Evolutionary conservation across 2,797 vertebrate species (phyloP).

Genomic region (Urophycis tenuis): DNA sequence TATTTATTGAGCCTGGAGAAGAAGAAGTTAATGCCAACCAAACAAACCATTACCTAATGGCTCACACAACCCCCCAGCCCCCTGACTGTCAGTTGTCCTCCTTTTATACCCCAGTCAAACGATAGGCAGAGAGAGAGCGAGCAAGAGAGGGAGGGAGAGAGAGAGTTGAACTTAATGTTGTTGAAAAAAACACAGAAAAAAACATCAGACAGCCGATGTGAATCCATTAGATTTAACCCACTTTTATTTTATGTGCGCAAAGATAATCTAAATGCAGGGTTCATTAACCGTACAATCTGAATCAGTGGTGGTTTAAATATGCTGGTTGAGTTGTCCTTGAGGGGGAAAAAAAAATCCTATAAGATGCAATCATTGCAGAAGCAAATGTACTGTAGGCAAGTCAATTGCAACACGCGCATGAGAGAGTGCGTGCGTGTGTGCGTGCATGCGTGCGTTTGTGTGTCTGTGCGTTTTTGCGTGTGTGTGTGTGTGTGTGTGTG

Average conservation of each 20-base stretch:
- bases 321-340: background rate
- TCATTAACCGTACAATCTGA: background rate
- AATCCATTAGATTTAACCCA: background rate
- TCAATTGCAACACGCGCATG: background rate
- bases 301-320: background rate
- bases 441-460: background rate
- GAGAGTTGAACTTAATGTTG: background rate
- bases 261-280: background rate
- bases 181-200: background rate
- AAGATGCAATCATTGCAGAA: background rate
- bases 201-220: background rate
- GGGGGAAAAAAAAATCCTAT: background rate
- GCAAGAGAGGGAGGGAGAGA: background rate
- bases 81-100: background rate
- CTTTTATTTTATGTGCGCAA: background rate
- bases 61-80: conserved; percentile 39
- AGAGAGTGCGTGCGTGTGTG: background rate
- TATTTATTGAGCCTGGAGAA: conserved; percentile 14
- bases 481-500: background rate
- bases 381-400: background rate
- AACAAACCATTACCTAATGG: conserved; percentile 42
- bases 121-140: background rate
- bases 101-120: background rate
- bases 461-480: too few species aligned
- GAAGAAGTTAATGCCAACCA: conserved; percentile 24